Evolutionary conservation across 2,113 vertebrate species (phyloP), one percentile per base, ranked within the genome.

Genomic region (Sminthopsis crassicaudata): DNA sequence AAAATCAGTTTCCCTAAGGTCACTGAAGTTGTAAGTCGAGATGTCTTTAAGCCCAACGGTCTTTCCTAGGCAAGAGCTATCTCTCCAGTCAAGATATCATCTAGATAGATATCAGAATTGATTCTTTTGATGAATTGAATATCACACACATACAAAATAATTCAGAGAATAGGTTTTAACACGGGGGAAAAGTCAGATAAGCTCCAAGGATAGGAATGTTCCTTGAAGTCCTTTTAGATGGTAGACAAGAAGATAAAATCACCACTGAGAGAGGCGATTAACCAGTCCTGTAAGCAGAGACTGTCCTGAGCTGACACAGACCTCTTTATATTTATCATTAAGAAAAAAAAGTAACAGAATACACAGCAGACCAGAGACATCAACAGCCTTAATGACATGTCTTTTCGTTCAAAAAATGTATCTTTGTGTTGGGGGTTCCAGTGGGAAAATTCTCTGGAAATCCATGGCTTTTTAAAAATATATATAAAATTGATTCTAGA

Each of bases 401-500:
- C 7, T 42, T 84, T 84, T 42, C 7, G 50, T 42, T 76, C 4
- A n/a, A 51, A 53, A 67, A 67, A 53, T n/a, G 50, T 0, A 30
- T 92, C 46, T 84, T 88, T 94, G 91, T 23, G 53, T 88, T 76
- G 23, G 9, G 93, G 53, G 53, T 23, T 54, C 53, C 53, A 90
- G 23, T 92, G 84, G 90, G 46, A 93, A 4, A 89, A 60, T 46
- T 53, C 36, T 90, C 1, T 0, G 88, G 57, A 3, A 55, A 91
- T 0, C 93, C 52, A 50, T 89, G 53, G 60, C 50, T 93, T 42
- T 89, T 55, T 54, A 42, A 23, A 84, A 23, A 84, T 92, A 95
- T 90, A 93, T 76, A 96, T 46, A 96, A 53, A 96, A 90, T 1
- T 24, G 42, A 97, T 54, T 94, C 93, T 96, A 97, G 98, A 98